Conservation (phyloP, 2,888 invertebrate genomes). For the Rhaphigaster nebulosa region DNA sequence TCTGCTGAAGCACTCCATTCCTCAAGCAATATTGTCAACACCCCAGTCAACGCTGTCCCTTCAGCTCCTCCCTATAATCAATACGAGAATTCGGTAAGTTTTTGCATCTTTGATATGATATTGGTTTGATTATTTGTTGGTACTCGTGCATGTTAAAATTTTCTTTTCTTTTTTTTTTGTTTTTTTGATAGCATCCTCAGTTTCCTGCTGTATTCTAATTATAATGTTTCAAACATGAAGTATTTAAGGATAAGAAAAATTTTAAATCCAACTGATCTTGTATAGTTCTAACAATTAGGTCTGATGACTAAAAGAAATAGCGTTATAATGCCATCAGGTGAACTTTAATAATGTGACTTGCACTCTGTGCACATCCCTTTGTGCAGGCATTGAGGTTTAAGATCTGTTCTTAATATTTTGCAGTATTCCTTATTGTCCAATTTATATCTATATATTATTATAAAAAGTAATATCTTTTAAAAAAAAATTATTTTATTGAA, state of each 20-base stretch:
- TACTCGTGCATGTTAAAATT: constrained; percentile 29
- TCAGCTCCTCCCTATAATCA: constrained; percentile 36
- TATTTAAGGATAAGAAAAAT: neutral
- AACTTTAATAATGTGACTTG: no score
- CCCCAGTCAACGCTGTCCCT: neutral
- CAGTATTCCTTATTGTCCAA: no score
- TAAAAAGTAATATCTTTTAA: no score
- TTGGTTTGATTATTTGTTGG: constrained; percentile 15
- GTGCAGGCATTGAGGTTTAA: no score
- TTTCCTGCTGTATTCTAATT: constrained; percentile 53
- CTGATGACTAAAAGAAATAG: no score
- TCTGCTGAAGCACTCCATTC: constrained; percentile 33
- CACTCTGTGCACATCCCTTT: no score
- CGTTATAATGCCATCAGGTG: no score
- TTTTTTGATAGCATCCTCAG: constrained; percentile 51
- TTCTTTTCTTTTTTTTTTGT: neutral
- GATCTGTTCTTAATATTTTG: no score
- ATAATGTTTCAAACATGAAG: neutral
- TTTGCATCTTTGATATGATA: neutral
- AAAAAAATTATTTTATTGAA: no score
- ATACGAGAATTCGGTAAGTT: constrained; percentile 62
- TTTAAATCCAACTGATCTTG: neutral
- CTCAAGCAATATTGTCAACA: neutral
- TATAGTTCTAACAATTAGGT: neutral
- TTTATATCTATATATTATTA: no score